Conservation (phyloP, 1,140 invertebrate genomes). For the Penaeus vannamei region DNA sequence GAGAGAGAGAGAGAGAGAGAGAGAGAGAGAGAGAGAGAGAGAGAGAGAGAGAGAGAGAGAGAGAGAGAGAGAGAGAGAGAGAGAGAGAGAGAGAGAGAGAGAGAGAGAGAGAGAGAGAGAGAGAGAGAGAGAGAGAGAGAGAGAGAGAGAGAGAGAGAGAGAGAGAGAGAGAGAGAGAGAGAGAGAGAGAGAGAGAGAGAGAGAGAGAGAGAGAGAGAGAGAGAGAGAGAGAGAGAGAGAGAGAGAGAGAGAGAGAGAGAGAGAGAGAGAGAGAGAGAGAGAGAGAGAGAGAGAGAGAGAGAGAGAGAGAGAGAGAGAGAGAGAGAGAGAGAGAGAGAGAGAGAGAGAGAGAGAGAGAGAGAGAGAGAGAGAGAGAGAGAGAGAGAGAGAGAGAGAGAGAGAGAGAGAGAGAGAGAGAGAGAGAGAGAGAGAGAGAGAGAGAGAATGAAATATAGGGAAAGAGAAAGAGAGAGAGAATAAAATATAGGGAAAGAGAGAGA, state of each 20-base stretch:
- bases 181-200: slow-evolving; percentile 47
- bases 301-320: background rate
- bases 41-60: background rate
- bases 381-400: background rate
- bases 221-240: slow-evolving; percentile 42
- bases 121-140: slow-evolving; percentile 34
- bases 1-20: background rate
- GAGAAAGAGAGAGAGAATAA: too few species aligned
- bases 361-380: too few species aligned
- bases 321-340: background rate
- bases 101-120: slow-evolving; percentile 10
- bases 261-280: slow-evolving; percentile 44
- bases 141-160: slow-evolving; percentile 38
- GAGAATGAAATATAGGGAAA: background rate
- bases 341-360: background rate
- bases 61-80: background rate
- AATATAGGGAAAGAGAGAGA: too few species aligned
- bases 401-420: background rate
- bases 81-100: slow-evolving; percentile 17
- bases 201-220: slow-evolving; percentile 42
- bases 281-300: slow-evolving; percentile 51
- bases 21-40: background rate
- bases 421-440: background rate
- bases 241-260: slow-evolving; percentile 44
- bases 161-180: slow-evolving; percentile 44